These are phyloP conservation scores for Dendrocopos noguchii DNA, from an alignment of 2,113 vertebrate species.

Conservation along the genomic window DNA sequence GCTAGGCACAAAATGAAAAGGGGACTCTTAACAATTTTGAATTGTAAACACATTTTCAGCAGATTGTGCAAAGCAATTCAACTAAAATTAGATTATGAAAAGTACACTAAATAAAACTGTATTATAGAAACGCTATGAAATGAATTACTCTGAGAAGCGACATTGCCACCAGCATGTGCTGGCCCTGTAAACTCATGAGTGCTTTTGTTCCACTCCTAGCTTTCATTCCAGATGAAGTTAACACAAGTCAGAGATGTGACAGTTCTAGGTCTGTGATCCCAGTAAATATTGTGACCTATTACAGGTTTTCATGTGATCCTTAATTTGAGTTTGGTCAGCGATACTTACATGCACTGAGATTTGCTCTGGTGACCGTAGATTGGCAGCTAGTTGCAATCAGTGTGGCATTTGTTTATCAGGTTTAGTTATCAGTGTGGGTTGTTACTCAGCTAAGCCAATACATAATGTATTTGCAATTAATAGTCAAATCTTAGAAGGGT, in stretches of 20 bases:
- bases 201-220: constrained; percentile 5
- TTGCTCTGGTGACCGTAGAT: not conserved
- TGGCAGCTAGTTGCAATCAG: not conserved
- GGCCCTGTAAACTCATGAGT: constrained; percentile 9
- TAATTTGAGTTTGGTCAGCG: constrained; percentile 15
- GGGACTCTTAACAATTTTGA: constrained; percentile 64
- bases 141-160: constrained; percentile 64
- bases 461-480: constrained; percentile 46
- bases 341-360: not conserved
- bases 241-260: not conserved
- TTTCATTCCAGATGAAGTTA: not conserved
- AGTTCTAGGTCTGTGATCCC: constrained; percentile 28
- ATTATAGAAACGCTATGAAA: constrained; percentile 64
- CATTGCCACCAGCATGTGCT: constrained; percentile 28
- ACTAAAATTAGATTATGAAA: constrained; percentile 74
- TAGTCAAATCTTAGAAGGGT: constrained; percentile 42
- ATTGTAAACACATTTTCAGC: constrained; percentile 69
- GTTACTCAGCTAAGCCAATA: not conserved
- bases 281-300: not conserved
- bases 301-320: constrained; percentile 10
- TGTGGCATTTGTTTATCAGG: not conserved
- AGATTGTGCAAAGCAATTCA: constrained; percentile 72
- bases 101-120: constrained; percentile 60
- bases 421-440: not conserved
- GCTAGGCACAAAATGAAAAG: constrained; percentile 35